phyloP scores from a whole-genome alignment of 2,888 invertebrate species.

The Phortica magna region DNA sequence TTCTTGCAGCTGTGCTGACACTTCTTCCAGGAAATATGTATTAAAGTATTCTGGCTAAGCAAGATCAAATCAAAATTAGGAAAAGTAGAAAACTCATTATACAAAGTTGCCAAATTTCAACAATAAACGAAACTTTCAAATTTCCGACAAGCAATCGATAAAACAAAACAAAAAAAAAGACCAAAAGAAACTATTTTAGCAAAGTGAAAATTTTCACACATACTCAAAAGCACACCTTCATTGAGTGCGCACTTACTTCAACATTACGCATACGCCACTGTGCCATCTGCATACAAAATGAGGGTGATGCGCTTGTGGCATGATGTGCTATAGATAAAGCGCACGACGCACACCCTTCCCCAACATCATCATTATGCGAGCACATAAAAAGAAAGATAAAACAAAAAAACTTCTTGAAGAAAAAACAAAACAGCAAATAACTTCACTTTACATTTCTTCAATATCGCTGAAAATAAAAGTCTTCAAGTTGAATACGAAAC shows the following conservation, averaged over 20 bases:
- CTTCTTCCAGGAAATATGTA: not conserved
- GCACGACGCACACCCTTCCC: not conserved
- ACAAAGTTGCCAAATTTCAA: not conserved
- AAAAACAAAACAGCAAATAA: not conserved
- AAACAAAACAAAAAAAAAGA: not conserved
- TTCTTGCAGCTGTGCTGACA: not conserved
- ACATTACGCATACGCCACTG: slow-evolving; percentile 23
- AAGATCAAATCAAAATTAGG: not conserved
- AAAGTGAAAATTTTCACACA: slow-evolving; percentile 31
- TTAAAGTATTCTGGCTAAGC: not conserved
- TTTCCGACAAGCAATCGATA: not conserved
- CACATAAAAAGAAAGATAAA: not conserved
- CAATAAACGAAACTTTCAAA: slow-evolving; percentile 12
- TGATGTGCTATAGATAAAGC: not conserved
- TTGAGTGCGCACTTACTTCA: not conserved
- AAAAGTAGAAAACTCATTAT: not conserved
- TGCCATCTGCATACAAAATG: not conserved
- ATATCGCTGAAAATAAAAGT: too few relatives aligned
- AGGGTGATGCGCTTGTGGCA: not conserved
- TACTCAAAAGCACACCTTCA: not conserved
- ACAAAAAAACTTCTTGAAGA: not conserved
- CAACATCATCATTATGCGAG: too few relatives aligned
- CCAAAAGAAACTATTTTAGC: slow-evolving; percentile 5
- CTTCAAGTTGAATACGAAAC: not conserved
- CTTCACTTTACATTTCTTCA: too few relatives aligned